These are phyloP conservation scores for Columba livia DNA, from an alignment of 2,113 vertebrate genomes.

Conservation along the genomic window DNA sequence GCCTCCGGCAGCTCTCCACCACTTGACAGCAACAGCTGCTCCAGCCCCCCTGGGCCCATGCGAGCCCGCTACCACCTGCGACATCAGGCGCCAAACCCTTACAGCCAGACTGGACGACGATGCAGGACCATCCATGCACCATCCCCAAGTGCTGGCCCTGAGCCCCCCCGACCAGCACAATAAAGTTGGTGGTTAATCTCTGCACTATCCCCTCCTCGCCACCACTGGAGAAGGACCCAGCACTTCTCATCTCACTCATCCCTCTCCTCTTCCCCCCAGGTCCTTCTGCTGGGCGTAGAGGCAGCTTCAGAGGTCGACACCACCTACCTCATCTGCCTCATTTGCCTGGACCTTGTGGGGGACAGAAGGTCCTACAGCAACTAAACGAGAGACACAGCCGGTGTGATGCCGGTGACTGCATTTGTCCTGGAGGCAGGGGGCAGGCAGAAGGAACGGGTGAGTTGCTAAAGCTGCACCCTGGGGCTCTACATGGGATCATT, in stretches of 20 bases:
- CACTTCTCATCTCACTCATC: rapidly evolving
- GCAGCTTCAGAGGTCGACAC: rapidly evolving
- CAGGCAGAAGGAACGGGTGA: background rate
- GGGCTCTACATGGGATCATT: background rate
- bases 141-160: no score
- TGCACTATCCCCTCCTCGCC: rapidly evolving
- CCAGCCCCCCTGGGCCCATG: background rate
- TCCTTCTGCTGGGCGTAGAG: background rate
- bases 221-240: rapidly evolving
- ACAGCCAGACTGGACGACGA: background rate
- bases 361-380: background rate
- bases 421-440: background rate
- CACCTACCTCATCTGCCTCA: background rate
- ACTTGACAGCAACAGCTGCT: no score
- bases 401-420: background rate
- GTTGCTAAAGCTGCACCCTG: rapidly evolving
- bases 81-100: background rate
- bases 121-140: no score
- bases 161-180: no score
- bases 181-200: no score
- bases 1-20: background rate
- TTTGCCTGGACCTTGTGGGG: background rate
- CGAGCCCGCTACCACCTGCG: no score
- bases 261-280: background rate
- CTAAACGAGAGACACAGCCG: rapidly evolving